A percentile compares a stretch with the other conserved stretches of the same genome.
Evolutionary conservation across 2,888 invertebrate genomes (phyloP).

Genomic region (Diarsia mendica): DNA sequence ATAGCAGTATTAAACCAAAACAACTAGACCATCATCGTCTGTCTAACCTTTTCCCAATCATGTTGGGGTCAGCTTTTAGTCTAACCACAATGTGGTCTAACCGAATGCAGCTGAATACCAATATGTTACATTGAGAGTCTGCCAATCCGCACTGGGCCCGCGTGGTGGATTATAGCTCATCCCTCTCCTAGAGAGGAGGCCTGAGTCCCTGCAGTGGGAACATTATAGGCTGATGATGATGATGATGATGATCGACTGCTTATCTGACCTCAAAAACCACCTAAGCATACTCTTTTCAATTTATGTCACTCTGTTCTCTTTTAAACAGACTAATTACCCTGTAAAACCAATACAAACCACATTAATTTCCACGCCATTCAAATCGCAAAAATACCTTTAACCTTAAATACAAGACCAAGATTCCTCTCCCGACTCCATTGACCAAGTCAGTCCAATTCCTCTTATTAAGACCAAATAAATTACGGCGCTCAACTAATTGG

Average conservation of each 20-base stretch:
- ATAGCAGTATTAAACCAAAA: too few relatives aligned
- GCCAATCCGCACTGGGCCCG: too few relatives aligned
- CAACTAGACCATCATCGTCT: neutral
- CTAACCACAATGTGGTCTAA: too few relatives aligned
- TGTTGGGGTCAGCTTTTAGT: neutral
- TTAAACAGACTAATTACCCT: conserved; percentile 3
- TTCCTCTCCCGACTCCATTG: conserved; percentile 63
- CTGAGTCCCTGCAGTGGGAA: too few relatives aligned
- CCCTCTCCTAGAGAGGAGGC: too few relatives aligned
- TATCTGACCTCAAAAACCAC: neutral
- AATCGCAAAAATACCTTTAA: conserved; percentile 38
- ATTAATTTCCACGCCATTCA: conserved; percentile 24
- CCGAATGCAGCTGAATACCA: neutral
- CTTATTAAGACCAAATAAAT: conserved; percentile 87
- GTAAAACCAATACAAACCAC: neutral
- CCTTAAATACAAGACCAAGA: conserved; percentile 50
- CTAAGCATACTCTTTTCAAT: too few relatives aligned
- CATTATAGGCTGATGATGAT: too few relatives aligned
- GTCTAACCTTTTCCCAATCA: neutral
- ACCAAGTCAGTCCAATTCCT: conserved; percentile 72
- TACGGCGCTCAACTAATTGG: conserved; percentile 85
- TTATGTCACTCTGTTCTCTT: too few relatives aligned
- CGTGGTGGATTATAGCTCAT: too few relatives aligned
- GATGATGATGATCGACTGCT: too few relatives aligned
- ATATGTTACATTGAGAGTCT: too few relatives aligned